A percentile compares a stretch with the other conserved stretches of the same genome.
Conservation (phyloP, 1,140 invertebrate species). For the Stegodyphus mimosarum region DNA sequence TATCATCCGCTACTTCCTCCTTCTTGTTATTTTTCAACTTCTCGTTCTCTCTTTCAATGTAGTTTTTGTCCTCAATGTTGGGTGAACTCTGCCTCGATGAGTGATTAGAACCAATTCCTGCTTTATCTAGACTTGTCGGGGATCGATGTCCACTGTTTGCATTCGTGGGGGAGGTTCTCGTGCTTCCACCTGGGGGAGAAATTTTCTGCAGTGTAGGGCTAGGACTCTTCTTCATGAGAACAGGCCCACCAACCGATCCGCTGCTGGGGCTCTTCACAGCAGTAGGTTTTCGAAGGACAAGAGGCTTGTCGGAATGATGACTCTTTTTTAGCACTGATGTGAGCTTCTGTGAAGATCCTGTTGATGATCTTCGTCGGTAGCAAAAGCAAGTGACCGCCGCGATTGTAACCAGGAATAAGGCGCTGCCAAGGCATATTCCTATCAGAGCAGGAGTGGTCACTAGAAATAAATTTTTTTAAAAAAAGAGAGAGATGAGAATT, state of each 20-base stretch:
- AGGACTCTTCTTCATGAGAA: constrained; percentile 84
- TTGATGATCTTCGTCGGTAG: constrained; percentile 68
- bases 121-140: constrained; percentile 20
- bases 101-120: constrained; percentile 10
- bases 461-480: constrained; percentile 66
- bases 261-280: constrained; percentile 77
- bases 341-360: constrained; percentile 29
- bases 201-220: constrained; percentile 78
- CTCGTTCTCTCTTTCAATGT: constrained; percentile 70
- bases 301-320: constrained; percentile 69
- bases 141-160: constrained; percentile 19
- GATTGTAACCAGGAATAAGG: constrained; percentile 72
- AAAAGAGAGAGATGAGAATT: no score
- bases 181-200: constrained; percentile 63
- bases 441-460: constrained; percentile 75
- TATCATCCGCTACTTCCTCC: constrained; percentile 72
- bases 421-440: constrained; percentile 74
- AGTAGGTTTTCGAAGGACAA: constrained; percentile 75
- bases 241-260: constrained; percentile 75
- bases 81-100: constrained; percentile 41
- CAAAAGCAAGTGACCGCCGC: constrained; percentile 74
- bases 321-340: constrained; percentile 35
- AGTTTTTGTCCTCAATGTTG: constrained; percentile 58
- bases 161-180: not conserved
- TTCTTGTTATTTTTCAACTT: constrained; percentile 67